A percentile compares a stretch with the other conserved stretches of the same genome.
These are phyloP conservation scores for Drosophila nikananu DNA, from an alignment of 1,140 invertebrate genomes.

Conservation along the genomic window DNA sequence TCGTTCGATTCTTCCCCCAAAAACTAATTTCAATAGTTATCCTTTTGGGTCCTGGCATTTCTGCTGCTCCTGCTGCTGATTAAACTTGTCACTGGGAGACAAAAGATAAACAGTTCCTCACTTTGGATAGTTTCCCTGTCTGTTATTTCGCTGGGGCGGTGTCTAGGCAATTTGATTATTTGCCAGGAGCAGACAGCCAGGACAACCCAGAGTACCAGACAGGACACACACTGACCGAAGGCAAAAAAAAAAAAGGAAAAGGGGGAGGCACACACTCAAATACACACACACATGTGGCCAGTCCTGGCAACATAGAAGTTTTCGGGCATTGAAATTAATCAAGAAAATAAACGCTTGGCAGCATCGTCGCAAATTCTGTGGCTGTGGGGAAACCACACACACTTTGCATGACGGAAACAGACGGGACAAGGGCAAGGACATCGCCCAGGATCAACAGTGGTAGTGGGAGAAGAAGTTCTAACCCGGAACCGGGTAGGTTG, in stretches of 20 bases:
- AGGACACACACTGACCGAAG: slow-evolving; percentile 32
- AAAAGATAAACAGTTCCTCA: slow-evolving; percentile 78
- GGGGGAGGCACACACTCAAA: slow-evolving; percentile 32
- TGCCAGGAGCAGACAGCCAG: slow-evolving; percentile 71
- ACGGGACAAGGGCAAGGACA: slow-evolving; percentile 48
- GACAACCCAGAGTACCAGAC: slow-evolving; percentile 25
- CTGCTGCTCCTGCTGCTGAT: slow-evolving; percentile 58
- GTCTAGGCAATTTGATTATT: slow-evolving; percentile 83
- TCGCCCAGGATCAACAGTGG: slow-evolving; percentile 8
- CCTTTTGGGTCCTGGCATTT: slow-evolving; percentile 61
- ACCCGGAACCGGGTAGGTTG: slow-evolving; percentile 35
- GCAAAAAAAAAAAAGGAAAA: background rate
- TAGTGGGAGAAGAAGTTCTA: background rate
- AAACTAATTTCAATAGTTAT: slow-evolving; percentile 83
- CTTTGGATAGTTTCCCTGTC: slow-evolving; percentile 47
- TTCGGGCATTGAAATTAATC: slow-evolving; percentile 77
- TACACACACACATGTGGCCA: slow-evolving; percentile 23
- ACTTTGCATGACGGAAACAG: slow-evolving; percentile 76
- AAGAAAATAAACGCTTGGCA: slow-evolving; percentile 83
- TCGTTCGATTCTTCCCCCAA: slow-evolving; percentile 38
- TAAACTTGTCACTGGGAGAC: slow-evolving; percentile 81
- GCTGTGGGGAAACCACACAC: slow-evolving; percentile 38
- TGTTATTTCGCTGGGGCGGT: slow-evolving; percentile 45
- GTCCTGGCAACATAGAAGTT: slow-evolving; percentile 56
- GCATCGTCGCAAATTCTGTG: slow-evolving; percentile 54